phyloP scores from a whole-genome alignment of 2,888 invertebrate genomes.

The Lycocerus yunnanus region DNA sequence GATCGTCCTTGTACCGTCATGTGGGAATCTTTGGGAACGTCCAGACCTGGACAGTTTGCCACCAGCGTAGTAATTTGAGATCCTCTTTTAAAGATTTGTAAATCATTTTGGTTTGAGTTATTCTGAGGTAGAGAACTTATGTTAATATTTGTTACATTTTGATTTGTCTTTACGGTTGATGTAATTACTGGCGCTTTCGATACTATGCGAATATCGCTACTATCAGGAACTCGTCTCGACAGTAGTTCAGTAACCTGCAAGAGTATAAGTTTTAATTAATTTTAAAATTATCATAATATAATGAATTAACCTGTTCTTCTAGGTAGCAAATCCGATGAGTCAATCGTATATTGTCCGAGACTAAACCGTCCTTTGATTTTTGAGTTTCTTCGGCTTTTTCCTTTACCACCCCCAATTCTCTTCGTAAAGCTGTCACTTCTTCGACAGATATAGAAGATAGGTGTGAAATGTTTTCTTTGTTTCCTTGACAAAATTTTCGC shows the following conservation, averaged over 20 bases:
- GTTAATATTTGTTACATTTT: conserved; percentile 73
- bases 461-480: conserved; percentile 56
- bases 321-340: conserved; percentile 88
- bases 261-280: conserved; percentile 5
- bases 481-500: conserved; percentile 46
- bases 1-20: conserved; percentile 58
- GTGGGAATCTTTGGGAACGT: conserved; percentile 51
- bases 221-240: conserved; percentile 51
- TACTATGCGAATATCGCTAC: conserved; percentile 43
- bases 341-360: conserved; percentile 80
- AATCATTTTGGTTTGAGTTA: conserved; percentile 23
- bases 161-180: conserved; percentile 63
- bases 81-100: conserved; percentile 74
- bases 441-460: conserved; percentile 53
- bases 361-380: conserved; percentile 65
- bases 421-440: conserved; percentile 61
- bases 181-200: conserved; percentile 48
- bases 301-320: conserved; percentile 76
- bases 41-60: conserved; percentile 65
- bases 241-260: conserved; percentile 57
- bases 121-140: conserved; percentile 63
- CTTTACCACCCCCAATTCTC: conserved; percentile 64
- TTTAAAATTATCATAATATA: background rate
- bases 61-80: conserved; percentile 79
- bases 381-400: conserved; percentile 68